Evolutionary conservation across 1,140 invertebrate genomes (phyloP), one percentile per base, ranked within the genome.

Genomic region (Aphis gossypii): DNA sequence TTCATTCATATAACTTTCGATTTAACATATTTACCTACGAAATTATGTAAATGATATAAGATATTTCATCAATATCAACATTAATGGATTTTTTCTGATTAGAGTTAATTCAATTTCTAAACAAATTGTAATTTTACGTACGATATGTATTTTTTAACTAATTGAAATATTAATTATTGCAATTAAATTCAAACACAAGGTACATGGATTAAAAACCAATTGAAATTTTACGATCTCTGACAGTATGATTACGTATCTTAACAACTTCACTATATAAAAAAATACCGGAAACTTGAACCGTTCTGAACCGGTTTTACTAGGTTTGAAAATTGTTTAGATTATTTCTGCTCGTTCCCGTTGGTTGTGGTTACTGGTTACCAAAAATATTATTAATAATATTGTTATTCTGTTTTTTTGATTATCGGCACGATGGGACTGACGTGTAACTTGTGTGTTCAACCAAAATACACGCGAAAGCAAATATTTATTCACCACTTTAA

Each of bases 291-390:
- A 88, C 87, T 51, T 48, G 86, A 88, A 88, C 87, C 87, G 87
- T 46, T 54, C 87, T 35, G 46, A 88, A 88, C 87, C 87, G 87
- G 87, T 88, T 88, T 35, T 88, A 88, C 87, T 88, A n/a, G 87
- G 87, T 88, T 88, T 35, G n/a, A 35, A 88, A 88, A 88, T 88
- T 88, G 30, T 18, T 51, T 51, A 48, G 87, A 35, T 88, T 48
- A 48, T 88, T 51, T 88, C 87, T 51, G 87, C 46, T 54, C 87
- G 48, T 88, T 88, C 87, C 46, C n/a, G 87, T 88, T 51, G 14
- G 20, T 88, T 51, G 46, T 88, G 87, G 87, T 88, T 48, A 88
- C n/a, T 88, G 87, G 87, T 88, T 48, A 88, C 48, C 46, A 54
- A 88, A 86, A 88, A 87, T 87, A 87, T 87, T 30, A 87, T 87